Conservation (phyloP, 1,140 invertebrate genomes). For the Episyrphus balteatus region DNA sequence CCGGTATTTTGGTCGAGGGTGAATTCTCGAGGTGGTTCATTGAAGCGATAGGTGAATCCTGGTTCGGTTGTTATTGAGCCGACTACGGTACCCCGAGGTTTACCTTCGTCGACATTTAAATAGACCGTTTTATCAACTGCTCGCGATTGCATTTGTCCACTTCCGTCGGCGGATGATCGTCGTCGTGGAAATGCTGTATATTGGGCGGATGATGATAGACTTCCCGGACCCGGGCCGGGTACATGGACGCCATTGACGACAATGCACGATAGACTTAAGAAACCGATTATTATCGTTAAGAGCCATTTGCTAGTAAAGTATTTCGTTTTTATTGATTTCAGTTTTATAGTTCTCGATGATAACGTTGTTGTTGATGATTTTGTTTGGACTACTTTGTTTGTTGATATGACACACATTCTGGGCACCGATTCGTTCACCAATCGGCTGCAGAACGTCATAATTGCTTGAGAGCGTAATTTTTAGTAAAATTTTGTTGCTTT, state of each 20-base stretch:
- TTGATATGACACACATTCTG: neutral
- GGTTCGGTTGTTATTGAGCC: slow-evolving; percentile 76
- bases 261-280: neutral
- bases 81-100: slow-evolving; percentile 67
- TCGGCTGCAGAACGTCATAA: slow-evolving; percentile 2
- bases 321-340: no score
- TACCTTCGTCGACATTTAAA: slow-evolving; percentile 72
- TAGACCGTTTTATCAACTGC: slow-evolving; percentile 76
- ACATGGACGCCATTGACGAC: slow-evolving; percentile 1
- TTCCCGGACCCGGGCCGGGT: slow-evolving; percentile 6
- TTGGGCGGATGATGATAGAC: slow-evolving; percentile 3
- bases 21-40: slow-evolving; percentile 78
- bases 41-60: slow-evolving; percentile 83
- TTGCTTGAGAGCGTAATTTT: neutral
- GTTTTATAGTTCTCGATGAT: no score
- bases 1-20: slow-evolving; percentile 66
- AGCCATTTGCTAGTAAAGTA: neutral
- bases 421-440: neutral
- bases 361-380: no score
- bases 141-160: slow-evolving; percentile 69
- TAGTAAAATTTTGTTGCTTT: neutral
- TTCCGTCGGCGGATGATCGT: slow-evolving; percentile 16
- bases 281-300: neutral
- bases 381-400: neutral
- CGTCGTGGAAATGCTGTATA: slow-evolving; percentile 19